These are phyloP conservation scores for Spondyliosoma cantharus DNA, from an alignment of 2,797 vertebrate genomes.

Conservation along the genomic window DNA sequence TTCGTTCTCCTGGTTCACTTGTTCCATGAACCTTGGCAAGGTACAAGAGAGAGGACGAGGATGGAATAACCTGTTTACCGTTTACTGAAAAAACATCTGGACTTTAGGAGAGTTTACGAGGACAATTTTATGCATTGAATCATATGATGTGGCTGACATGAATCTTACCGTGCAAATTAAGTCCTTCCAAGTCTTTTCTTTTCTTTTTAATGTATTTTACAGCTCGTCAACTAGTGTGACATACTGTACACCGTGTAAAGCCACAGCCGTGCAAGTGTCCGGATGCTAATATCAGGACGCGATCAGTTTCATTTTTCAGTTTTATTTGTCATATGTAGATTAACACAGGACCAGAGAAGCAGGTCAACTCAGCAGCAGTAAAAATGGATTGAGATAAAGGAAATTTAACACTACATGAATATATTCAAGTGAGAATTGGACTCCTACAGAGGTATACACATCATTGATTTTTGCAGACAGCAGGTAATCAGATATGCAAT, in stretches of 20 bases:
- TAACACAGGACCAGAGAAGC: no score
- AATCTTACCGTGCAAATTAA: not conserved
- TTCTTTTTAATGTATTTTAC: not conserved
- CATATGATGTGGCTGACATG: not conserved
- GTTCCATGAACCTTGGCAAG: conserved; percentile 46
- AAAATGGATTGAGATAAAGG: no score
- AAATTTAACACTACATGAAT: no score
- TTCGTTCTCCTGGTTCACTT: conserved; percentile 59
- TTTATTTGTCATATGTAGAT: no score
- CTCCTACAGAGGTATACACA: no score
- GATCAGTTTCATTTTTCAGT: no score
- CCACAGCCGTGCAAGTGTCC: not conserved
- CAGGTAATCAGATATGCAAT: no score
- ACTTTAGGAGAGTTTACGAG: not conserved
- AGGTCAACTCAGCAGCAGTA: no score
- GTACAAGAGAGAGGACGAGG: conserved; percentile 21
- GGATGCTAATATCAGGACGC: not conserved
- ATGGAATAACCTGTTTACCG: conserved; percentile 12
- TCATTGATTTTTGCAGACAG: no score
- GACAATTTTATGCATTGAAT: not conserved
- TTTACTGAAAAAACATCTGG: conserved; percentile 13
- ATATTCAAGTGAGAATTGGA: no score
- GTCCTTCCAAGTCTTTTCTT: not conserved
- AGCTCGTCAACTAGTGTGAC: not conserved
- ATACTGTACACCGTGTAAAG: no score